Base-by-base conservation (phyloP, 2,797 vertebrate genomes). In the Peromyscus aztecus region DNA sequence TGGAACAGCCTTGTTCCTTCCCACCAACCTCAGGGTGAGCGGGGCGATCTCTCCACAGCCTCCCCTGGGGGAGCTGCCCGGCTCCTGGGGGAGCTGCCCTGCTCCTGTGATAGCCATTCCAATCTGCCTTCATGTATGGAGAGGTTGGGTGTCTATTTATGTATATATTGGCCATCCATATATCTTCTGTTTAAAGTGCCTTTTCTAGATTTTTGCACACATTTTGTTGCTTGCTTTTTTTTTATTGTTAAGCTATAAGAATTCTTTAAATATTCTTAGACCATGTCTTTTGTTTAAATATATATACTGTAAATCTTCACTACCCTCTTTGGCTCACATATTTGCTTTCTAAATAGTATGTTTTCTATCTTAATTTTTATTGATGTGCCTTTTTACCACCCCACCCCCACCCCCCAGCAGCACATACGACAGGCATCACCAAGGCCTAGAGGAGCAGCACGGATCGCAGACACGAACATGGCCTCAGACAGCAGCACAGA, bases 171-270 rank as follows among this genome's bases (percentile, higher is more conserved):
- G 19, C 37, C 29, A 31, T 73, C 85, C 23, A 3, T 1, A 55
- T 49, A 67, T 57, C 73, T 91, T 92, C 90, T 91, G 40, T 19
- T 85, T 82, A 52, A 96, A 88, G 43, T 37, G 24, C 5, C 52
- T 76, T 2, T 71, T 96, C 57, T 80, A 71, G 52, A 43, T 24
- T 86, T 78, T 84, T 75, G 24, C 40, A 49, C 46, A 55, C 31
- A 82, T 92, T 94, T 89, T 55, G 37, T 69, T 85, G 27, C 12
- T 67, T 55, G 12, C 8, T 61, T 85, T 55, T 52, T 52, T 90
- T 82, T 57, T 31, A 78, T 76, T 89, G 76, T 75, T 73, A 49
- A 90, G n/a, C 46, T 46, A 0, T 69, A 57, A 40, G 29, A 40
- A 11, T 65, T 92, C 65, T 91, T 61, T 61, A 81, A 37, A 57